Evolutionary conservation across 2,888 invertebrate genomes (phyloP).

Genomic region (Idaea aversata): DNA sequence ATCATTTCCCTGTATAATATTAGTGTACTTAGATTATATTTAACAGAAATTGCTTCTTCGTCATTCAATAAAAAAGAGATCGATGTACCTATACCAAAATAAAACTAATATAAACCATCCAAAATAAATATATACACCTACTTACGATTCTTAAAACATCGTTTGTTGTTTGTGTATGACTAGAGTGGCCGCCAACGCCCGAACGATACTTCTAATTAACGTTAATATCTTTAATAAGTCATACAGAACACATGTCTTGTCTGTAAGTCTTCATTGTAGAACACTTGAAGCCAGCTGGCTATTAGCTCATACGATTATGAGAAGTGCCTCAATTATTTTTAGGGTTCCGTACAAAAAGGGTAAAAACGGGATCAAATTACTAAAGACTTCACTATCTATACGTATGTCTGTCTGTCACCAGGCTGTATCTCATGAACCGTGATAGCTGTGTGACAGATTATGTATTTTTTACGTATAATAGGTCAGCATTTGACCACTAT

Average conservation of each 20-base stretch:
- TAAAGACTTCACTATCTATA: no score
- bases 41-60: no score
- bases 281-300: not conserved
- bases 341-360: no score
- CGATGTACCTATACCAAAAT: not conserved
- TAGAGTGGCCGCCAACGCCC: constrained; percentile 24
- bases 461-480: no score
- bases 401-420: no score
- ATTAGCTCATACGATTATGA: not conserved
- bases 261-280: not conserved
- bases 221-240: constrained; percentile 39
- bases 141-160: not conserved
- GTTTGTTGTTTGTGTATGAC: not conserved
- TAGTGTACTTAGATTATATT: no score
- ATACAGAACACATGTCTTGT: constrained; percentile 16
- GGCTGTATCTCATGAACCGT: no score
- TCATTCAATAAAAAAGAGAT: no score
- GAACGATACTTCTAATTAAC: constrained; percentile 34
- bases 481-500: no score
- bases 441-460: no score
- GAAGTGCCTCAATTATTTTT: not conserved
- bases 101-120: not conserved
- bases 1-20: no score
- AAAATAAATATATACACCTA: not conserved
- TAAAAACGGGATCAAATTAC: no score